Evolutionary conservation across 2,113 vertebrate genomes (phyloP), one percentile per base, ranked within the genome.

Genomic region (Stigmatopora nigra): DNA sequence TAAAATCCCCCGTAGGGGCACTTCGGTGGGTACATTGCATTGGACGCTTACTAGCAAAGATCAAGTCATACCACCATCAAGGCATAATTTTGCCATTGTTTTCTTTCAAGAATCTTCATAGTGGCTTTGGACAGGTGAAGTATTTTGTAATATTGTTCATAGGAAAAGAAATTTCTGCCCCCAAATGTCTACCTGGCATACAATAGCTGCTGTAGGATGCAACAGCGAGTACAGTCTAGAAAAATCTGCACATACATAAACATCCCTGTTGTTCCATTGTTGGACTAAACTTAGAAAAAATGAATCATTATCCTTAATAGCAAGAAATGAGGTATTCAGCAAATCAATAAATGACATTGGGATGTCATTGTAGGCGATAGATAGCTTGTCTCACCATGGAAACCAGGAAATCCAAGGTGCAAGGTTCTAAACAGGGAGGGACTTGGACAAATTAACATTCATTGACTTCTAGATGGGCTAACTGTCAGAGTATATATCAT

Each of bases 401-500:
- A 74, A 73, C 73, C 35, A 45, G 38, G 65, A 64, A 31, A 62
- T 62, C 14, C 19, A 4, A 10, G 31, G 35, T 58, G 25, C 56
- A 38, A 58, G 19, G 12, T 46, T 44, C 41, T 11, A 53, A 19
- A 22, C 49, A 48, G 46, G 41, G 53, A 48, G 46, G 41, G 53
- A 46, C 62, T 49, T 9, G 46, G 61, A 53, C 52, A 66, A 52
- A 72, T 53, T 61, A 60, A 35, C 41, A 20, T 59, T 19, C 0
- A 49, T 55, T 51, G 61, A 69, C 70, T 65, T 67, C 19, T 64
- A 48, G n/a, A 67, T 64, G 59, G 60, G 60, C 69, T 66, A 59
- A 63, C 68, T 44, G 45, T 36, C 63, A 79, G 81, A 77, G 80
- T 79, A 82, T 78, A 7, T 36, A 15, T 57, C 25, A 57, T 36